phyloP scores from a whole-genome alignment of 2,113 vertebrate species.

The Platycercus adscitus region DNA sequence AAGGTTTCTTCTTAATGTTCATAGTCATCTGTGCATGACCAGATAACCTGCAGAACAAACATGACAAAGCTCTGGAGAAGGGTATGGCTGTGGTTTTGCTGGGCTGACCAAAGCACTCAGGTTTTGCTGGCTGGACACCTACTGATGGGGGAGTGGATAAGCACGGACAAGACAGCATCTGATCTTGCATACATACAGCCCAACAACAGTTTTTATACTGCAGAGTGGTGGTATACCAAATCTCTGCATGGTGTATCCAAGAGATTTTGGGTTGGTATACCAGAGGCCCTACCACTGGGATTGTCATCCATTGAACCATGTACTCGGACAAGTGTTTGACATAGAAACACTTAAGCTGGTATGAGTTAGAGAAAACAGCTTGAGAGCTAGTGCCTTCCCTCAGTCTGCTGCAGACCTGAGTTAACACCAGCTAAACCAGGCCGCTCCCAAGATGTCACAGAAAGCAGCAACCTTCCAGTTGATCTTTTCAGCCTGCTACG shows the following conservation, averaged over 20 bases:
- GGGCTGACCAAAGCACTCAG: neutral
- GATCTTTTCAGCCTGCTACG: neutral
- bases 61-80: neutral
- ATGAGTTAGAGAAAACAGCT: neutral
- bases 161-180: neutral
- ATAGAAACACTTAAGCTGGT: neutral
- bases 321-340: neutral
- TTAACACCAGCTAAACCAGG: neutral
- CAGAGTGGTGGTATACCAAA: neutral
- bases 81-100: neutral
- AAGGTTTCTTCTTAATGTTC: neutral
- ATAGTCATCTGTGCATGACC: neutral
- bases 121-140: neutral
- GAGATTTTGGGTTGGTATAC: neutral
- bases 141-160: neutral
- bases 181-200: neutral
- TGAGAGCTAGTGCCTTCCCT: neutral
- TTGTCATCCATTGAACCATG: neutral
- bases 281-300: neutral
- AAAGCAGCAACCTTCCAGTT: neutral
- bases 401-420: neutral
- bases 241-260: accelerated
- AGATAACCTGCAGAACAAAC: neutral
- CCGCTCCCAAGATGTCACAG: neutral
- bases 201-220: neutral